Conservation (phyloP, 2,797 vertebrate species). For the Sciurus carolinensis region DNA sequence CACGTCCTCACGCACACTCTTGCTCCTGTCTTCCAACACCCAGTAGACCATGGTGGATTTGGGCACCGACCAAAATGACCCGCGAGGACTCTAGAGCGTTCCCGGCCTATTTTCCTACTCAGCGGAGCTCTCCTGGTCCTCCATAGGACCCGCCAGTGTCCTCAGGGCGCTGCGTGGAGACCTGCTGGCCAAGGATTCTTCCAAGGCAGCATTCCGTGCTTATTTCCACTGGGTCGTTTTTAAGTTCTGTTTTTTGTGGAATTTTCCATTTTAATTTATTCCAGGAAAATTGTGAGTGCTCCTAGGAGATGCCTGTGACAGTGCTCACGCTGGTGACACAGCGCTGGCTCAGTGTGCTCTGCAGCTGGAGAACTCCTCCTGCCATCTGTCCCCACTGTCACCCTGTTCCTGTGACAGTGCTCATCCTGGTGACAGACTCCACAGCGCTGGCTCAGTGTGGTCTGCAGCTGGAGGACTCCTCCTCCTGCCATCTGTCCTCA, state of each 20-base stretch:
- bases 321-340: neutral
- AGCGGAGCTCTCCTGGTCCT: neutral
- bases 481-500: too few relatives aligned
- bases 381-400: too few relatives aligned
- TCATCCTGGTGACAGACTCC: too few relatives aligned
- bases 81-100: rapidly evolving
- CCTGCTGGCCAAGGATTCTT: rapidly evolving
- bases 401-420: too few relatives aligned
- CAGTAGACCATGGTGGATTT: rapidly evolving
- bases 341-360: rapidly evolving
- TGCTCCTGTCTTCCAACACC: neutral
- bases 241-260: neutral
- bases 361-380: too few relatives aligned
- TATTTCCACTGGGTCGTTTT: neutral
- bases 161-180: rapidly evolving
- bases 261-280: neutral
- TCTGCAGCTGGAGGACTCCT: too few relatives aligned
- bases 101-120: rapidly evolving
- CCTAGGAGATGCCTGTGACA: rapidly evolving
- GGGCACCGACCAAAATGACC: rapidly evolving
- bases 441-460: too few relatives aligned
- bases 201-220: rapidly evolving
- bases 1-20: too few relatives aligned
- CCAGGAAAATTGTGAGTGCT: neutral
- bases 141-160: neutral